Percentiles rank a stretch among this genome's conserved stretches.
Evolutionary conservation across 2,113 vertebrate species (phyloP).

Genomic region (Stigmatopora nigra): DNA sequence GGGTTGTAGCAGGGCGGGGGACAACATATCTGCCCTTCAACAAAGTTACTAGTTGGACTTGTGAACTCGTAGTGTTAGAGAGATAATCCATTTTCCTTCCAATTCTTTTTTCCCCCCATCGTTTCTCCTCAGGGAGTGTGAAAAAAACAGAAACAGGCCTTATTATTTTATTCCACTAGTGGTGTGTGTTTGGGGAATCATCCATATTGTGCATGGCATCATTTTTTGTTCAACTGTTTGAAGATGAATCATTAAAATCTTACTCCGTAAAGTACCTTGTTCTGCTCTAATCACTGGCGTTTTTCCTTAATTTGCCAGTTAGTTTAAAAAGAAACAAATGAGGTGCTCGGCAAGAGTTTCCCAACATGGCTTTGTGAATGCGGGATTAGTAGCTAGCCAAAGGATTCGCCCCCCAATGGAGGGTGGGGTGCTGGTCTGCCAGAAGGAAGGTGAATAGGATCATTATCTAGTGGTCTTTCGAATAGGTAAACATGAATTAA

Average conservation of each 20-base stretch:
- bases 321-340: conserved; percentile 18
- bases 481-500: conserved; percentile 57
- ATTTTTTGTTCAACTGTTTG: conserved; percentile 49
- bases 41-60: conserved; percentile 71
- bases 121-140: conserved; percentile 55
- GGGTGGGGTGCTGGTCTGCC: conserved; percentile 61
- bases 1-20: conserved; percentile 33
- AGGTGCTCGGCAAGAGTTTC: conserved; percentile 10
- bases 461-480: conserved; percentile 61
- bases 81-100: conserved; percentile 71
- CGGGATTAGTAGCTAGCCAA: conserved; percentile 47
- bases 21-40: conserved; percentile 71
- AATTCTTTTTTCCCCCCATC: conserved; percentile 43
- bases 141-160: conserved; percentile 64
- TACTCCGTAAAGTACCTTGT: conserved; percentile 12
- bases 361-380: conserved; percentile 15
- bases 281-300: conserved; percentile 29
- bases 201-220: conserved; percentile 44
- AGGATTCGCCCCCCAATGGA: conserved; percentile 57
- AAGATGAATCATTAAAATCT: conserved; percentile 48
- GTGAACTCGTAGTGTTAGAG: conserved; percentile 66
- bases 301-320: conserved; percentile 32
- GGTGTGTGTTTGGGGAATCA: conserved; percentile 61
- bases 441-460: conserved; percentile 66
- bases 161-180: conserved; percentile 65